These are phyloP conservation scores for Aphis craccivora DNA, from an alignment of 1,140 invertebrate species.

Conservation along the genomic window DNA sequence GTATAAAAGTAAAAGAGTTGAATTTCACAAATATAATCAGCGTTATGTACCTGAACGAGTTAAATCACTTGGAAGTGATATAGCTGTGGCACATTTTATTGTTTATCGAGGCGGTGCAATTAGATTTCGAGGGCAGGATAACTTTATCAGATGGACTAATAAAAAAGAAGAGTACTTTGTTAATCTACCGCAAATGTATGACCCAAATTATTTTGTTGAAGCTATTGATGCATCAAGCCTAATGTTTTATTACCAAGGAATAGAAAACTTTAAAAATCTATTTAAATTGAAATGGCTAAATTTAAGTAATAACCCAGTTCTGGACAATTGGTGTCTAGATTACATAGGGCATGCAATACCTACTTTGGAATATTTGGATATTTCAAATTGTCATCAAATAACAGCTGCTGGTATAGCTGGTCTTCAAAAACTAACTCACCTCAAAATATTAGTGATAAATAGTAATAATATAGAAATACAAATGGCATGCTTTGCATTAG, in stretches of 20 bases:
- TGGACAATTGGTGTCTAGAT: conserved; percentile 83
- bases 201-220: conserved; percentile 69
- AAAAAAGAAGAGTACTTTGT: conserved; percentile 63
- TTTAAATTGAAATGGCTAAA: conserved; percentile 71
- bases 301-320: conserved; percentile 69
- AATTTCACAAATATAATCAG: conserved; percentile 59
- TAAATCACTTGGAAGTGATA: conserved; percentile 69
- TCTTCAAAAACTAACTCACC: conserved; percentile 69
- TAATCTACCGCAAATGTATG: conserved; percentile 69
- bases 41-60: conserved; percentile 59
- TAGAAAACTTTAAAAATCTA: conserved; percentile 73
- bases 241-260: conserved; percentile 73
- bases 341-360: conserved; percentile 69
- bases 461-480: conserved; percentile 65
- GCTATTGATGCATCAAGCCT: conserved; percentile 74
- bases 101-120: conserved; percentile 72
- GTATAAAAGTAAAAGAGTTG: background rate
- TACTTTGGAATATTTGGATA: conserved; percentile 75
- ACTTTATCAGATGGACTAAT: conserved; percentile 69
- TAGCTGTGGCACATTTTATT: conserved; percentile 79
- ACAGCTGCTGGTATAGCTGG: conserved; percentile 72
- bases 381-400: conserved; percentile 73
- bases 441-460: conserved; percentile 69
- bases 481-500: conserved; percentile 69
- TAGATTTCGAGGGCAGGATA: conserved; percentile 69